phyloP scores from a whole-genome alignment of 2,888 invertebrate species.

The Pogonocherus hispidulus region DNA sequence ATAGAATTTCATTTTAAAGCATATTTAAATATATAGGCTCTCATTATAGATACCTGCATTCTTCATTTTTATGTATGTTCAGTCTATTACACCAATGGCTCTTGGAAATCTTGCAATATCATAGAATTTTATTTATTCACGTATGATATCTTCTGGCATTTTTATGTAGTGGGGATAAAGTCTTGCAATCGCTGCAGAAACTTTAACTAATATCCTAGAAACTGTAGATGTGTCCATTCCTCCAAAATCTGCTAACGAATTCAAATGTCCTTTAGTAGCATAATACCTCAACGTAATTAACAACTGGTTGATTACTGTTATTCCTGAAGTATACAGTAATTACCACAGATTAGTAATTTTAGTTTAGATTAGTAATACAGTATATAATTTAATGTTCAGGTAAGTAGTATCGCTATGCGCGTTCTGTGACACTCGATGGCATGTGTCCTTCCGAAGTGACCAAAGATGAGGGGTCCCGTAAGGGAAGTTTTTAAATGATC shows the following conservation, averaged over 20 bases:
- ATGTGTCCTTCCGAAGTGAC: no score
- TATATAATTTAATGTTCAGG: no score
- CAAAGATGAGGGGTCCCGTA: no score
- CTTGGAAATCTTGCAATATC: conserved; percentile 16
- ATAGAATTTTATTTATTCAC: background rate
- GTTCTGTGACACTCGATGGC: no score
- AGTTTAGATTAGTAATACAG: no score
- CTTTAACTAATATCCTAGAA: conserved; percentile 1
- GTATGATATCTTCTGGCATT: conserved; percentile 10
- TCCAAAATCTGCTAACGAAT: background rate
- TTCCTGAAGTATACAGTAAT: background rate
- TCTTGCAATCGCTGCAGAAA: background rate
- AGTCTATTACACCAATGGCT: conserved; percentile 1
- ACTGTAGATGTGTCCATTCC: background rate
- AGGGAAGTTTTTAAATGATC: no score
- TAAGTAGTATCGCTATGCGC: no score
- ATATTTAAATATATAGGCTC: background rate
- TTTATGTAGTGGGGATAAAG: background rate
- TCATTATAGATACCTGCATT: background rate
- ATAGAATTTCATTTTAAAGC: background rate
- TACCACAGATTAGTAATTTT: no score
- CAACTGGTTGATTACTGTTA: background rate
- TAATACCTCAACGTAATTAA: background rate
- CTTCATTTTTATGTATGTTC: conserved; percentile 18
- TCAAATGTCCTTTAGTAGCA: background rate